Base-by-base conservation (phyloP, 2,888 invertebrate genomes). In the Eucera pruinosa region DNA sequence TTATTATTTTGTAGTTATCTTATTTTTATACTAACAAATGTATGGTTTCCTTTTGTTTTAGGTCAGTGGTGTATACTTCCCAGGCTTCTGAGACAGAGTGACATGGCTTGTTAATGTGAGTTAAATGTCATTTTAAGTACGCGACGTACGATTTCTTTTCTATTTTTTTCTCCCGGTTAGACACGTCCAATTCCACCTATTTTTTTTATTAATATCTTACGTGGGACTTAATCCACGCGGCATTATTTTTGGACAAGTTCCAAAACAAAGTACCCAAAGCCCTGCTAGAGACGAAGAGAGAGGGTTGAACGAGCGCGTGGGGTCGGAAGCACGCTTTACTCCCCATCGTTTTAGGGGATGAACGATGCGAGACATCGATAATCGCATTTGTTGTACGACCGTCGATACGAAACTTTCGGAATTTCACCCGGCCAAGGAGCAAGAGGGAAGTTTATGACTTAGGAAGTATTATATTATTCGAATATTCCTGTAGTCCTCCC, bases 21-120 rank as follows among this genome's bases (percentile, higher is more conserved):
- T 2, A 1, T 20, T 36, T 15, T 6, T 48, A 11, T 45, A 4
- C 33, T 64, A 64, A 57, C 55, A 20, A n/a, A n/a, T 0, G 2
- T 15, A 41, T 4, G 7, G 71, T 23, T 67, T 41, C 27, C 78
- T 82, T 62, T 60, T 85, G 79, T 90, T 89, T 50, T 84, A 91
- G 91, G 91, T 91, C 90, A 91, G 91, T 91, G 89, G 88, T 89
- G 89, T 87, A 88, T 89, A 86, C 86, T 88, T 88, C 86, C 78
- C 88, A 80, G 88, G 84, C 85, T 85, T 86, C 89, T 89, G 88
- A 89, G 86, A 86, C 86, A 86, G 85, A 75, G 82, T 87, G 86
- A 86, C 86, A 84, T 88, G 88, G 87, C 83, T 85, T 83, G 86
- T 90, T 89, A 86, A 90, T 87, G 90, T 91, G 89, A 91, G 90